Base-by-base conservation (phyloP, 2,888 invertebrate species). In the Epinotia demarniana region DNA sequence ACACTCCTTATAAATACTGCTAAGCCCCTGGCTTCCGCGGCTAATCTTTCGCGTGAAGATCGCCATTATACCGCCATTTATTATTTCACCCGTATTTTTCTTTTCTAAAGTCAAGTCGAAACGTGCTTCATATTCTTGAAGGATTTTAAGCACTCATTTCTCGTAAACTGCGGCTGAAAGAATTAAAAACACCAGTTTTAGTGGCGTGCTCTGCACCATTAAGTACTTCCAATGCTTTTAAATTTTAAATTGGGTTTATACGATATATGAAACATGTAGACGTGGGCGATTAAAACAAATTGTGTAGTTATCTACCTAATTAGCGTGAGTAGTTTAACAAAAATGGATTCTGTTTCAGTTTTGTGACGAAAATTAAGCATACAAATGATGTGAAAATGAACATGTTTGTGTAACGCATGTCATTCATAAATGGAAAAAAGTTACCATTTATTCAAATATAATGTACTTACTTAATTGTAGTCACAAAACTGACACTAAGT, bases 41-140 rank as follows among this genome's bases (percentile, higher is more conserved):
- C 93, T 94, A 94, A 94, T 93, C 93, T 92, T 92, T 91, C 87
- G 90, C 92, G 92, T 91, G 91, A 89, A 93, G 91, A 92, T 92
- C 91, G 90, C 90, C 89, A 92, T 93, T 92, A 92, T 90, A 89
- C 91, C 87, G 89, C 91, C 90, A 92, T 94, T 93, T 93, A 92
- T 93, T 92, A 92, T 92, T 92, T 86, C 84, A 86, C 86, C 84
- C 87, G 85, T 85, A 89, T 89, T 92, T 91, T 92, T 88, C 88
- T 89, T 89, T 87, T 87, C 85, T 85, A 87, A 90, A 90, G 91
- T 90, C 89, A 90, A 90, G 89, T 86, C 85, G 83, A 85, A 89
- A 87, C 85, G 86, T 88, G 86, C 87, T 88, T 89, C 87, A 89
- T 87, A 86, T 89, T 88, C 85, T 86, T 85, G 81, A 86, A 86